Conservation (phyloP, 2,888 invertebrate species). For the Cryptocephalus moraei region DNA sequence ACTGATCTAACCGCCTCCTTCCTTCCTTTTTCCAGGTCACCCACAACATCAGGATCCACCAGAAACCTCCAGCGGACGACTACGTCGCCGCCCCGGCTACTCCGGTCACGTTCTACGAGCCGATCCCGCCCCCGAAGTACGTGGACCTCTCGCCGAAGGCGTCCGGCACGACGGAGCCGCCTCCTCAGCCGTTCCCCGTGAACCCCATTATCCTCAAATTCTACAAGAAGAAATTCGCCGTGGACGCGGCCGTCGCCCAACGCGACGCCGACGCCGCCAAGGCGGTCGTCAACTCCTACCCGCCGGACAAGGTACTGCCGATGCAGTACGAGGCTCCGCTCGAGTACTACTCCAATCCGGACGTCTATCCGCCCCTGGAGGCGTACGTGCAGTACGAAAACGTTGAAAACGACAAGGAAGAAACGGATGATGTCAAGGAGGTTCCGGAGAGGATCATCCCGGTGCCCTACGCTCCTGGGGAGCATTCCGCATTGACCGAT, state of each 20-base stretch:
- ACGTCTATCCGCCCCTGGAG: neutral
- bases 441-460: too few species aligned
- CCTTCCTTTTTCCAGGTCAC: neutral
- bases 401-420: too few species aligned
- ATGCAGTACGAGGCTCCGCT: neutral
- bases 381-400: too few species aligned
- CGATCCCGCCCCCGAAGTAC: neutral
- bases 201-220: slow-evolving; percentile 20
- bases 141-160: too few species aligned
- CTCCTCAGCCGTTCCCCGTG: neutral
- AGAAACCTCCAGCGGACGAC: slow-evolving; percentile 5
- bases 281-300: neutral
- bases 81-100: slow-evolving; percentile 7
- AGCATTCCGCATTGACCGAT: too few species aligned
- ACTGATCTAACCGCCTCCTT: too few species aligned
- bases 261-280: slow-evolving; percentile 3
- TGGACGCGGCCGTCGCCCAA: slow-evolving; percentile 18
- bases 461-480: too few species aligned
- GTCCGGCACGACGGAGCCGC: too few species aligned
- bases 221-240: slow-evolving; percentile 22
- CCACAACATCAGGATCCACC: slow-evolving; percentile 11
- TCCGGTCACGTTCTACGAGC: slow-evolving; percentile 6
- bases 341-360: neutral
- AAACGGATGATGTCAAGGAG: too few species aligned
- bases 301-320: neutral